These are phyloP conservation scores for Copidosoma aretas DNA, from an alignment of 2,888 invertebrate species.

Conservation along the genomic window DNA sequence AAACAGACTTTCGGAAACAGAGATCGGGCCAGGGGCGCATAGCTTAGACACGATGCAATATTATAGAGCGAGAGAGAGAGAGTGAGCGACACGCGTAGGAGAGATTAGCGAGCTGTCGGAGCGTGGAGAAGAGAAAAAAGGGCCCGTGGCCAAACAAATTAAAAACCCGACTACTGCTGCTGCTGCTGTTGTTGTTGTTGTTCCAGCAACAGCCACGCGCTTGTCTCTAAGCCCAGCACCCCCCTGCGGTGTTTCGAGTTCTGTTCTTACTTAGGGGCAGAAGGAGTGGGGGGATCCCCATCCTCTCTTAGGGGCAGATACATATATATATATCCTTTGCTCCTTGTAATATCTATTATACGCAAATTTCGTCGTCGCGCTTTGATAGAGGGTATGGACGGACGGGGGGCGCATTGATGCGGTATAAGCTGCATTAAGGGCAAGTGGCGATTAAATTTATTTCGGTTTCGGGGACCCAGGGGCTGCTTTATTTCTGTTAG, in stretches of 20 bases:
- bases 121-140: too few relatives aligned
- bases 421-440: slow-evolving; percentile 10
- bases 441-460: slow-evolving; percentile 28
- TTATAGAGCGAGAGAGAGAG: background rate
- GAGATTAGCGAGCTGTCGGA: slow-evolving; percentile 57
- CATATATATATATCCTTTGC: too few relatives aligned
- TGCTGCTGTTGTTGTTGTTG: background rate
- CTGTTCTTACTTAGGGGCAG: background rate
- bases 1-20: too few relatives aligned
- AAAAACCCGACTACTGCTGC: slow-evolving; percentile 14
- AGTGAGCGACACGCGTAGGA: slow-evolving; percentile 53
- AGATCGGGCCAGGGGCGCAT: background rate
- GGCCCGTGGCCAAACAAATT: slow-evolving; percentile 26
- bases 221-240: background rate
- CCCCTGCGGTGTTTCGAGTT: slow-evolving; percentile 18
- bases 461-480: slow-evolving; percentile 6
- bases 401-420: background rate
- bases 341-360: slow-evolving; percentile 9
- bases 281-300: background rate
- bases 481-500: background rate
- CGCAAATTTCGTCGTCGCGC: slow-evolving; percentile 12
- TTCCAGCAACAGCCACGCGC: background rate
- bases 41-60: slow-evolving; percentile 34
- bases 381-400: background rate
- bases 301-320: background rate